phyloP scores from a whole-genome alignment of 2,113 vertebrate genomes.

The Chunga burmeisteri region DNA sequence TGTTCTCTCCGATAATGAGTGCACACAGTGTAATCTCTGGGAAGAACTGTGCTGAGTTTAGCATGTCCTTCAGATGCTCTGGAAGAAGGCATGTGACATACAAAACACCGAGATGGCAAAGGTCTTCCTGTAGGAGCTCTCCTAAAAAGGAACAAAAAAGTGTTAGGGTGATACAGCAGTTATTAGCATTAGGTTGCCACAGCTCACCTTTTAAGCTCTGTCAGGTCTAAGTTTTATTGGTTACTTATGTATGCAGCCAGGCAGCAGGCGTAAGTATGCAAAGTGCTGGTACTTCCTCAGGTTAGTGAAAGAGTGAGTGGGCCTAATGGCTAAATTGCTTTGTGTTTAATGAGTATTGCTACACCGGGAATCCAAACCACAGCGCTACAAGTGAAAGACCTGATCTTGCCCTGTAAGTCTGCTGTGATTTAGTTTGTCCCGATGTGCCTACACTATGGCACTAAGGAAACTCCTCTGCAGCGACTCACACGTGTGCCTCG shows the following conservation, averaged over 20 bases:
- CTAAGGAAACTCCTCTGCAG: not conserved
- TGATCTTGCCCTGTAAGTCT: not conserved
- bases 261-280: not conserved
- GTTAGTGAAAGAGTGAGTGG: not conserved
- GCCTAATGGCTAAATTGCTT: not conserved
- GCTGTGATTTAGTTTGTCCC: not conserved
- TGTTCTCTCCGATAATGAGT: slow-evolving; percentile 25
- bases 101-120: not conserved
- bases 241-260: not conserved
- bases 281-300: not conserved
- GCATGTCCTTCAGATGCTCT: slow-evolving; percentile 43
- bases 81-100: not conserved
- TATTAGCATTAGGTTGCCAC: not conserved
- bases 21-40: not conserved
- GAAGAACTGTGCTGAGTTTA: slow-evolving; percentile 49
- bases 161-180: not conserved
- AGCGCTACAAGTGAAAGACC: not conserved
- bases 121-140: not conserved
- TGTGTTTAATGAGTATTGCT: not conserved
- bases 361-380: not conserved
- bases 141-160: not conserved
- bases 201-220: not conserved
- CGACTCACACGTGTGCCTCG: not conserved
- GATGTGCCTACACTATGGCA: not conserved
- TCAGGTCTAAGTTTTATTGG: not conserved